Base-by-base conservation (phyloP, 2,888 invertebrate genomes). In the Monopis laevigella region DNA sequence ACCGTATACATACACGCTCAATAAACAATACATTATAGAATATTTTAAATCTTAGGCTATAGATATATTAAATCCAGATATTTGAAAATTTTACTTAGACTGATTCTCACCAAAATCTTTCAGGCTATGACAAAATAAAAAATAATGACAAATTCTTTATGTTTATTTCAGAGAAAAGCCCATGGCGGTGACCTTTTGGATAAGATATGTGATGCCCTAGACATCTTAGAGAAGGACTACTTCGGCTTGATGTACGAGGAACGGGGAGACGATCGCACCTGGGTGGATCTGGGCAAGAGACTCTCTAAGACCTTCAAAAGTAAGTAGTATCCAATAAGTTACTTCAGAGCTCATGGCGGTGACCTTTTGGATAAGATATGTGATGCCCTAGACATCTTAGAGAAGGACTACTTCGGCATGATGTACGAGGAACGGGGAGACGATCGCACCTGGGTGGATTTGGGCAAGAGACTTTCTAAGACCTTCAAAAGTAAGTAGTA, bases 331-430 rank as follows among this genome's bases (percentile, higher is more conserved):
- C 10, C 10, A 24, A 7, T 24, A 7, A 10, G 5, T 24, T 24
- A 29, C 12, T 11, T 29, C n/a, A 11, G 11, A 29, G 12, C 12
- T 11, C 29, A 29, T 24, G 10, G 10, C 24, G 86, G 87, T 46
- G 94, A 94, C 42, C 83, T 98, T 14, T 80, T 97, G 49, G 93
- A 94, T 61, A 87, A 86, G 66, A 90, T 97, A 30, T 96, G 96
- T 64, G 92, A 93, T 45, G 86, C 87, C 40, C 83, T 96, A 51
- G 95, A 96, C 65, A 82, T 98, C 14, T 65, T 90, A 44, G 98
- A 98, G 70, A 90, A 88, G 59, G 97, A 97, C 69, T 98, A 94
- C 77, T 98, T 98, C 63, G 96, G 97, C 2, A 81, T 98, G 32
- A 85, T 90, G 45, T 94, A 91, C 69, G 85, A 87, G 44, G 93